phyloP scores from a whole-genome alignment of 2,797 vertebrate genomes.

The Trachops cirrhosus region DNA sequence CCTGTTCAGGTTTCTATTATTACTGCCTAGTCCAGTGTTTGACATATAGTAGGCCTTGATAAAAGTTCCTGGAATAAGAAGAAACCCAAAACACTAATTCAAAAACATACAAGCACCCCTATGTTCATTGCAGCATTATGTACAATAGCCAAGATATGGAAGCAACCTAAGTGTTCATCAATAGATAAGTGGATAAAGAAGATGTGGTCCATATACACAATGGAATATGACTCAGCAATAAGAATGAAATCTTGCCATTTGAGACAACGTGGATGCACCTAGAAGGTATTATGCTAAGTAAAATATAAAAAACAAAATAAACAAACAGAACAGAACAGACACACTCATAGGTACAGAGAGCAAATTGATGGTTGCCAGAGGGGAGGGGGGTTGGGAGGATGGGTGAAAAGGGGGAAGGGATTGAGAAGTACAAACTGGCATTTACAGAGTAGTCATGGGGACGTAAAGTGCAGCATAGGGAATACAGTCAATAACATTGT shows the following conservation, averaged over 20 bases:
- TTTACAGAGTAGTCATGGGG: not conserved
- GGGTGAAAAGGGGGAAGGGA: not conserved
- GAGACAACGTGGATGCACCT: not conserved
- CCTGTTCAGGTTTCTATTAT: not conserved
- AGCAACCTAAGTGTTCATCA: not conserved
- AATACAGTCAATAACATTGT: not conserved
- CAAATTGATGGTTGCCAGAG: not conserved
- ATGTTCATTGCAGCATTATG: not conserved
- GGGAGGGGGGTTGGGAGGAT: not conserved
- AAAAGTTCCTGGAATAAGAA: not conserved
- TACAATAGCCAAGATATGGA: not conserved
- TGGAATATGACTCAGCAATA: not conserved
- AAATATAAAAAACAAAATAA: not conserved
- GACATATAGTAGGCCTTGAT: not conserved
- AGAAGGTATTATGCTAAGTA: not conserved
- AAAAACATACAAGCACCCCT: not conserved
- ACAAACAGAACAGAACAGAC: not conserved
- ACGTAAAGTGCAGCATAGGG: not conserved
- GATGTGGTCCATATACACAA: not conserved
- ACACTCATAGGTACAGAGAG: not conserved
- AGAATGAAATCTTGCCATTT: not conserved
- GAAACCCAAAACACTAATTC: not conserved
- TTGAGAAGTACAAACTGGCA: not conserved
- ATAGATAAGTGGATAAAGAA: not conserved
- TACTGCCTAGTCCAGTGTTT: not conserved